Conservation (phyloP, 1,140 invertebrate genomes). For the Neomicropteryx cornuta region DNA sequence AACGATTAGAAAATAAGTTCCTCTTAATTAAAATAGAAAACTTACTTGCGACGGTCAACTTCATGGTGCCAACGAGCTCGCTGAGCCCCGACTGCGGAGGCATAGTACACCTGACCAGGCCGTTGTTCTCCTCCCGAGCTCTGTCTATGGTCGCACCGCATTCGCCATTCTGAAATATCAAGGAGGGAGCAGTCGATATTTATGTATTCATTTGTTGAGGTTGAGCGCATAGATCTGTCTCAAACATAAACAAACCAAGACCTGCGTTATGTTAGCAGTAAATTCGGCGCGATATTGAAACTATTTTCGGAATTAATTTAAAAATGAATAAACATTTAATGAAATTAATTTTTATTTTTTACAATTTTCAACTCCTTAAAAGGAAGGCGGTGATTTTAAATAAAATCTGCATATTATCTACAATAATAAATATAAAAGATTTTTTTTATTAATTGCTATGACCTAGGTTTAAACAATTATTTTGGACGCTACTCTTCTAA, state of each 20-base stretch:
- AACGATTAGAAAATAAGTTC: too few species aligned
- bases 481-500: too few species aligned
- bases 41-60: slow-evolving; percentile 61
- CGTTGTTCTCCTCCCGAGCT: slow-evolving; percentile 52
- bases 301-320: too few species aligned
- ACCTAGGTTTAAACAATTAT: not conserved
- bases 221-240: too few species aligned
- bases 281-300: too few species aligned
- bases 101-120: slow-evolving; percentile 52
- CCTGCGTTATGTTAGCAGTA: too few species aligned
- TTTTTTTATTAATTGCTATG: too few species aligned
- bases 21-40: too few species aligned
- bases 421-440: not conserved
- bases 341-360: not conserved
- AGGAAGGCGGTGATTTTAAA: not conserved
- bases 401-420: not conserved
- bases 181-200: too few species aligned
- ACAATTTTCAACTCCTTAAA: slow-evolving; percentile 4
- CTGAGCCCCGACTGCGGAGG: slow-evolving; percentile 36
- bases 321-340: not conserved
- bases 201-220: too few species aligned
- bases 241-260: too few species aligned
- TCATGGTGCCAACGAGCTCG: slow-evolving; percentile 44
- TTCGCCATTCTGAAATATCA: slow-evolving; percentile 45
- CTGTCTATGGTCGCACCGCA: slow-evolving; percentile 54